Conservation (phyloP, 2,888 invertebrate genomes). For the Drosophila koepferae region DNA sequence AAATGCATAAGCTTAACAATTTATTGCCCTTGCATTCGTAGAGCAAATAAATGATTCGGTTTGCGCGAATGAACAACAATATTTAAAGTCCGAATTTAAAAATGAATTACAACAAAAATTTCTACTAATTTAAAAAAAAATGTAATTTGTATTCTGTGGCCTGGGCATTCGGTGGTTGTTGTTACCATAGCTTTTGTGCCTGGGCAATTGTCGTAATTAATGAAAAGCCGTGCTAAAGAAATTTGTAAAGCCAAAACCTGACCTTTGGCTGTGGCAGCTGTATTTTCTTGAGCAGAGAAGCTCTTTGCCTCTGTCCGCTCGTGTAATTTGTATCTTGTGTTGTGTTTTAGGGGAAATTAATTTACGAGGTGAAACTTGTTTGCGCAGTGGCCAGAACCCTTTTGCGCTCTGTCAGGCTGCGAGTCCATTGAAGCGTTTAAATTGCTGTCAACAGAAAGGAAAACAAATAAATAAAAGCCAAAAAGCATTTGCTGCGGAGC, state of each 20-base stretch:
- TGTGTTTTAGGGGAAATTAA: conserved; percentile 66
- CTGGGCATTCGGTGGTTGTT: conserved; percentile 21
- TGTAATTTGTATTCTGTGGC: conserved; percentile 50
- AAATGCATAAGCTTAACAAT: conserved; percentile 15
- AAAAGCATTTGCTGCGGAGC: conserved; percentile 11
- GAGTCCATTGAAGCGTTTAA: conserved; percentile 78
- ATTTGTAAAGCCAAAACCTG: conserved; percentile 20
- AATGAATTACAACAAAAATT: not conserved
- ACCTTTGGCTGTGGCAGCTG: conserved; percentile 38
- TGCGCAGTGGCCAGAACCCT: conserved; percentile 66
- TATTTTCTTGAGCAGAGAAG: conserved; percentile 12
- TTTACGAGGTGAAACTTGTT: conserved; percentile 79
- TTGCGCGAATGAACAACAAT: conserved; percentile 31
- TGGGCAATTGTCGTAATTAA: conserved; percentile 29
- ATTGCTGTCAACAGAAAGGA: conserved; percentile 81
- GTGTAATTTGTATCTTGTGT: conserved; percentile 64
- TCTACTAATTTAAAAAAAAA: not conserved
- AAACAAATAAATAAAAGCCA: conserved; percentile 79
- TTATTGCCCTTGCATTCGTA: conserved; percentile 32
- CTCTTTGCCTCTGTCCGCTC: too few relatives aligned
- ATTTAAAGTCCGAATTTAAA: not conserved
- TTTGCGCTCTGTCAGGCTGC: conserved; percentile 55
- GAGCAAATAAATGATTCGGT: conserved; percentile 45
- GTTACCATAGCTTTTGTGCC: conserved; percentile 1
- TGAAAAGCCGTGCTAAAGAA: conserved; percentile 23